Evolutionary conservation across 2,888 invertebrate genomes (phyloP), one percentile per base, ranked within the genome.

Genomic region (Shargacucullia verbasci): DNA sequence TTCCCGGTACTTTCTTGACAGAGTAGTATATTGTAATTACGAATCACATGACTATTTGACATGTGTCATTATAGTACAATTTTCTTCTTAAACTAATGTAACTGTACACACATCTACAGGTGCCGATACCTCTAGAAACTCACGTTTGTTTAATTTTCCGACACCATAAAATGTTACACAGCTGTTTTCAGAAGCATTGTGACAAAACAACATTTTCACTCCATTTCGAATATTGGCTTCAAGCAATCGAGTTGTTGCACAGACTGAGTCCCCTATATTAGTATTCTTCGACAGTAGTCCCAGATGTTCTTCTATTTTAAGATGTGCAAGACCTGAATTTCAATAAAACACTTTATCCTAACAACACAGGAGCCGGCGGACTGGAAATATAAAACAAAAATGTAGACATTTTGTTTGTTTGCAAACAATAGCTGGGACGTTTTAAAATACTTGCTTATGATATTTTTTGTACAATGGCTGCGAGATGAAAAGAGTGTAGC

Each of bases 311-410:
- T 59, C 50, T 56, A 67, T 67, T 62, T 62, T 56, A 53, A 59
- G 50, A 67, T 40, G 67, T 63, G 56, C 70, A 71, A 71, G 67
- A 68, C 59, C 49, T 52, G 72, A 71, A 67, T 72, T 71, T 72
- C 59, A 72, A 72, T 72, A 71, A 70, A 71, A 68, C 57, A 67
- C 56, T 70, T 63, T 71, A 59, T 41, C 44, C 46, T 41, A 34
- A 56, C 47, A 45, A 53, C 50, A 57, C 41, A 46, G 11, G 41
- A 59, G 37, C 43, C 56, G 34, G 39, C 66, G 7, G 45, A 70
- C 45, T 57, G 39, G 20, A 57, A 60, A 50, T 54, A 44, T 56
- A 66, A 54, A 59, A 71, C 59, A 62, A 67, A 70, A 56, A 47
- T 56, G 15, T 34, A 33, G 52, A 58, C 38, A 38, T 57, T 54